These are phyloP conservation scores for Seira sanloemensis DNA, from an alignment of 2,888 invertebrate species.

Conservation along the genomic window DNA sequence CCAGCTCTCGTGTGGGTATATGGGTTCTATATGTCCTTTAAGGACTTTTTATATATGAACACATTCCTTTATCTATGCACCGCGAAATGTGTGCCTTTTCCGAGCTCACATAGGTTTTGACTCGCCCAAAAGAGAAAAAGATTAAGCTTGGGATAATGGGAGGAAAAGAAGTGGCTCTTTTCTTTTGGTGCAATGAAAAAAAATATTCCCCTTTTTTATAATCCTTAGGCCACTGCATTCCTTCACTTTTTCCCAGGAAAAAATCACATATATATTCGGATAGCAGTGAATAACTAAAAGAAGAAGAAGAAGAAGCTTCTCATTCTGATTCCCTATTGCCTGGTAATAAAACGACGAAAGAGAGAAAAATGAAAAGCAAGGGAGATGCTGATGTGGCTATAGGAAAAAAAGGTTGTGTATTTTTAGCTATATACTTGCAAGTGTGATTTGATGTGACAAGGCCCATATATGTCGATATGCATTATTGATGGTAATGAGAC, in stretches of 20 bases:
- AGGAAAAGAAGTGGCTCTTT: neutral
- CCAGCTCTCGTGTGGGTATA: slow-evolving; percentile 46
- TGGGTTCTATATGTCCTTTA: neutral
- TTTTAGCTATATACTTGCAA: neutral
- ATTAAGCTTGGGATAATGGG: neutral
- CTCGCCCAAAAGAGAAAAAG: neutral
- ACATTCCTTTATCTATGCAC: neutral
- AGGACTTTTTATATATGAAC: neutral
- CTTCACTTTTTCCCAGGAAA: neutral
- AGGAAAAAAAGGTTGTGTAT: too few relatives aligned
- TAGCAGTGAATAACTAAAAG: neutral
- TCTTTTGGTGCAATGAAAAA: neutral
- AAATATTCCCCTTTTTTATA: neutral
- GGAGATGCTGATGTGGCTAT: neutral
- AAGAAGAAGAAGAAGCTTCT: neutral
- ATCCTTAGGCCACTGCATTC: neutral
- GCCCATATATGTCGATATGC: neutral
- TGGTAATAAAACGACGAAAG: neutral
- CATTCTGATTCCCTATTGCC: neutral
- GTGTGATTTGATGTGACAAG: slow-evolving; percentile 1
- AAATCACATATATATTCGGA: neutral
- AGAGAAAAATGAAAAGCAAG: neutral
- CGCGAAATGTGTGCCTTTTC: neutral
- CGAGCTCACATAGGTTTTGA: neutral
- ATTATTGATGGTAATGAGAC: too few relatives aligned